Conservation (phyloP, 2,888 invertebrate species). For the Pomacea canaliculata region DNA sequence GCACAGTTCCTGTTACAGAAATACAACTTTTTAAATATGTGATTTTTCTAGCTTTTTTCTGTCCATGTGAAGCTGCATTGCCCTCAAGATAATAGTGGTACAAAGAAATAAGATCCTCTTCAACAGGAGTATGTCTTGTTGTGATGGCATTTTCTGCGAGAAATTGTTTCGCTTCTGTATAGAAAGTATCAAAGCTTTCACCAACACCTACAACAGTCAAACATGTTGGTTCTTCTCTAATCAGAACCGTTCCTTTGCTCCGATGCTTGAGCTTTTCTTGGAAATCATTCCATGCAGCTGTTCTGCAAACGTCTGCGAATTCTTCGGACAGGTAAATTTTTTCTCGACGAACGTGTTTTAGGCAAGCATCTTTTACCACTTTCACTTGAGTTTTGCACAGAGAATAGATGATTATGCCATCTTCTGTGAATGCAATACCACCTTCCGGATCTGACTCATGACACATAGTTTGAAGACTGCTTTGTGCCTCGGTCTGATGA, state of each 20-base stretch:
- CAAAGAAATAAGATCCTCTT: too few relatives aligned
- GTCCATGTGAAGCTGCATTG: too few relatives aligned
- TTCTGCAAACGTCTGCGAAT: background rate
- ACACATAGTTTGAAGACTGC: background rate
- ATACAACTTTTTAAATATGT: too few relatives aligned
- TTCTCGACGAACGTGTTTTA: background rate
- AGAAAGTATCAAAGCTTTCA: too few relatives aligned
- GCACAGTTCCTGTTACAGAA: too few relatives aligned
- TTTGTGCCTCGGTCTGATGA: background rate
- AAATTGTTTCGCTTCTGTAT: too few relatives aligned
- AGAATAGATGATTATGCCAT: constrained; percentile 2
- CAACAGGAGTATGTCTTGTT: too few relatives aligned
- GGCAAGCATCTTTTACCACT: background rate
- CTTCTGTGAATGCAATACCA: background rate
- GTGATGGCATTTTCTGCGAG: too few relatives aligned
- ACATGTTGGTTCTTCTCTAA: background rate
- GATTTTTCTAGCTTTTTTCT: too few relatives aligned
- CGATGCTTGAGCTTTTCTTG: background rate
- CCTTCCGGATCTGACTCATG: background rate
- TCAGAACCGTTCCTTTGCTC: background rate
- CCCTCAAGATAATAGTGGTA: too few relatives aligned
- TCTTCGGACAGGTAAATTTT: background rate
- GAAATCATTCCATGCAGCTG: background rate
- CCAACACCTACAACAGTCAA: too few relatives aligned
- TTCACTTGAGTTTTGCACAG: background rate